phyloP scores from a whole-genome alignment of 2,113 vertebrate genomes.

The Sinosuthora webbiana region DNA sequence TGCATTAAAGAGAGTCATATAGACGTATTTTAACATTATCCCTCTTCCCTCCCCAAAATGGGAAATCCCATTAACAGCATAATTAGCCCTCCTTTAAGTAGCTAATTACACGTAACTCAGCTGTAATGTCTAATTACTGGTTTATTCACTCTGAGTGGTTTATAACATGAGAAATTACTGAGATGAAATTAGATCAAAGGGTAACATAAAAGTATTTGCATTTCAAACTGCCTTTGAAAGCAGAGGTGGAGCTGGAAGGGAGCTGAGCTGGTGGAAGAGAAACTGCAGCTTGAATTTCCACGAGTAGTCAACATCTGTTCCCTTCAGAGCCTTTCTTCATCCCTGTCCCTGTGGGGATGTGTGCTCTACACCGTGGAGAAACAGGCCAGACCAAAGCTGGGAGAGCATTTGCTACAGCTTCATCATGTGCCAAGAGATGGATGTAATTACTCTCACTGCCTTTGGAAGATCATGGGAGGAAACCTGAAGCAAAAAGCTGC shows the following conservation, averaged over 20 bases:
- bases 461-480: background rate
- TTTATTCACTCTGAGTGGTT: constrained; percentile 44
- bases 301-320: background rate
- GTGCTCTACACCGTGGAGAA: background rate
- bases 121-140: constrained; percentile 31
- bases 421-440: background rate
- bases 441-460: background rate
- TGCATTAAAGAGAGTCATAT: background rate
- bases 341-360: accelerated
- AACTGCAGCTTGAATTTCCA: background rate
- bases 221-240: background rate
- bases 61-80: constrained; percentile 14
- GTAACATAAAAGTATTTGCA: background rate
- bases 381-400: background rate
- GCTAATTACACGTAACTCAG: constrained; percentile 32
- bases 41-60: background rate
- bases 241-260: background rate
- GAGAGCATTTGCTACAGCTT: background rate
- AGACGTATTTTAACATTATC: background rate
- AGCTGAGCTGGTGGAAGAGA: background rate
- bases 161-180: background rate
- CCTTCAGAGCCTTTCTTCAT: background rate
- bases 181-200: constrained; percentile 33
- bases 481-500: background rate
- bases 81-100: constrained; percentile 30